Base-by-base conservation (phyloP, 1,140 invertebrate species). In the Stenopsyche tienmushanensis region DNA sequence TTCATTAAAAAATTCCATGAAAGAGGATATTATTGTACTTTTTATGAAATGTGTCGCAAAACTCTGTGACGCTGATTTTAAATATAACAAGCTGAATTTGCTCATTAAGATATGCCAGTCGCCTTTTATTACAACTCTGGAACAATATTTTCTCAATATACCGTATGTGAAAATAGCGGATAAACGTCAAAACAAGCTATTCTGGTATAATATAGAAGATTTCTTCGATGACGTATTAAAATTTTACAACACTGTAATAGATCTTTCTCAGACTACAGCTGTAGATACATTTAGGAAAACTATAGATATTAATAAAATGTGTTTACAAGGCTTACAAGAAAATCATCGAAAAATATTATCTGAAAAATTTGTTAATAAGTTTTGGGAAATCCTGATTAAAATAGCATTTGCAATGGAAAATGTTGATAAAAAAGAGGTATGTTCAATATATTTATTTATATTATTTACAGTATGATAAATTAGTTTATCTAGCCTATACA, bases 121-220 rank as follows among this genome's bases (percentile, higher is more conserved):
- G n/a, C n/a, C n/a, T n/a, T n/a, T 1, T 1, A 57, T 57, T 9
- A 21, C 44, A 9, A 9, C 18, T 1, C 34, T 57, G 17, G 21
- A 13, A 9, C 1, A 42, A 13, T 57, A 57, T 24, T 13, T 57
- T 20, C n/a, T 42, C n/a, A 21, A 20, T 42, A 25, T 57, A 17
- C 54, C 54, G 10, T 57, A 21, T 57, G 34, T 42, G 7, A 57
- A 44, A 42, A 23, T 42, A 8, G 15, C n/a, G n/a, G 54, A 57
- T 21, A 57, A 57, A 24, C 17, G 13, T 10, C 3, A 1, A 1
- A 57, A 57, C 18, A 57, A 10, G n/a, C 18, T 57, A 20, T 57
- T 42, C 20, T 57, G 54, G 54, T 15, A 57, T 44, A 17, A 57
- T 21, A 23, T 23, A 1, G 54, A 42, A 5, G 54, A 57, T 23